A percentile compares a stretch with the other conserved stretches of the same genome.
These are phyloP conservation scores for Phasianus colchicus DNA, from an alignment of 2,113 vertebrate genomes.

Conservation along the genomic window DNA sequence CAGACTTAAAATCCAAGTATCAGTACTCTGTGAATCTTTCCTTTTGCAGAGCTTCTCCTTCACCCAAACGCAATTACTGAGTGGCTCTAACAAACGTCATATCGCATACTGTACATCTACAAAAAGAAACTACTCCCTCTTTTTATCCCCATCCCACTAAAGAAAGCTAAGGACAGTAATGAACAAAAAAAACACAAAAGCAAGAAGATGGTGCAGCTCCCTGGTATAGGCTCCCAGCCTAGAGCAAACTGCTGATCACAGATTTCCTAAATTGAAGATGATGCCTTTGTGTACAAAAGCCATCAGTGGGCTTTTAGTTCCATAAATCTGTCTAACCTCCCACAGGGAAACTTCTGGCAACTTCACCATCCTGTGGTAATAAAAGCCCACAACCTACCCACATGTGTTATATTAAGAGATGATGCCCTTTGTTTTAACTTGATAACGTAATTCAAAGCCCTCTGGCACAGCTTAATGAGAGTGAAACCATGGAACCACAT, in stretches of 20 bases:
- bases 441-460: not conserved
- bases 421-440: not conserved
- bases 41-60: not conserved
- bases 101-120: not conserved
- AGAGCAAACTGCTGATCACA: not conserved
- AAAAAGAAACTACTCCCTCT: not conserved
- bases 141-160: not conserved
- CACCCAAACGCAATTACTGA: not conserved
- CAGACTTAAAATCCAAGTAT: not conserved
- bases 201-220: not conserved
- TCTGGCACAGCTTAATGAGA: not conserved
- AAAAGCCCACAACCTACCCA: not conserved
- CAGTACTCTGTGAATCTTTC: not conserved
- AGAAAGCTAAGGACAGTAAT: not conserved
- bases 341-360: not conserved
- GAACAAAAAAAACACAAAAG: not conserved
- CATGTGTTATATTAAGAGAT: not conserved
- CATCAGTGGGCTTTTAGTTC: not conserved
- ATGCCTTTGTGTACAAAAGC: not conserved
- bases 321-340: not conserved
- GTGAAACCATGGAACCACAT: not conserved
- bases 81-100: not conserved
- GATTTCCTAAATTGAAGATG: not conserved
- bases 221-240: not conserved
- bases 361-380: not conserved